Conservation (phyloP, 2,888 invertebrate species). For the Lithophane socia region DNA sequence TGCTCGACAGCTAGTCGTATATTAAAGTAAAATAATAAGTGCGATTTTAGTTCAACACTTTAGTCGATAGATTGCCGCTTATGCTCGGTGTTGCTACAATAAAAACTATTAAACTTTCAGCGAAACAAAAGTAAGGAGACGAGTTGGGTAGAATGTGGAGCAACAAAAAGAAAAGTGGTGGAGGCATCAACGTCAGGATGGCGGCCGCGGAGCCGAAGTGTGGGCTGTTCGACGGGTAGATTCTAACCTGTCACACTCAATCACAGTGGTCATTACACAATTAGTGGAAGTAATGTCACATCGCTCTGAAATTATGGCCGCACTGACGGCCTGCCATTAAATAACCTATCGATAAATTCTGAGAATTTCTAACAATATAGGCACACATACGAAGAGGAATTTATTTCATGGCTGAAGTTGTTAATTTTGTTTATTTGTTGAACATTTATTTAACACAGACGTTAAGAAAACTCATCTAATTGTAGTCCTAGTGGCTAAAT, state of each 20-base stretch:
- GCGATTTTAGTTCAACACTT: conserved; percentile 77
- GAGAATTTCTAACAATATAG: conserved; percentile 49
- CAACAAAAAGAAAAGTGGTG: conserved; percentile 58
- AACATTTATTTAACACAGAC: conserved; percentile 12
- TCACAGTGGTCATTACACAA: conserved; percentile 76
- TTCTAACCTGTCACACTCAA: conserved; percentile 69
- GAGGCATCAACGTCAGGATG: conserved; percentile 43
- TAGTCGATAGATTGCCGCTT: conserved; percentile 70
- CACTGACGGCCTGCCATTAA: conserved; percentile 63
- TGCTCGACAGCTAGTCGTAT: conserved; percentile 73
- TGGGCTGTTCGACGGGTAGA: conserved; percentile 58
- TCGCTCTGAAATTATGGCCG: conserved; percentile 69
- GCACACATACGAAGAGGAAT: conserved; percentile 10
- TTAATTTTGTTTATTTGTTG: conserved; percentile 28
- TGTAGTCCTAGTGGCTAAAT: neutral
- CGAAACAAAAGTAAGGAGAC: conserved; percentile 67
- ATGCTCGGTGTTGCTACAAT: conserved; percentile 58
- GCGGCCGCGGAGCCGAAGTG: conserved; percentile 56
- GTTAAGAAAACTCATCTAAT: neutral
- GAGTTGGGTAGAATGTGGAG: conserved; percentile 67
- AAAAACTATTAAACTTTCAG: conserved; percentile 67
- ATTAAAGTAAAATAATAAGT: conserved; percentile 80
- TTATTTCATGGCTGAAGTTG: conserved; percentile 30
- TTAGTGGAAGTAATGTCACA: conserved; percentile 76
- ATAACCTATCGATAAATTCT: conserved; percentile 59